A percentile compares a stretch with the other conserved stretches of the same genome.
Conservation (phyloP, 1,140 invertebrate genomes). For the Bombus superbus region DNA sequence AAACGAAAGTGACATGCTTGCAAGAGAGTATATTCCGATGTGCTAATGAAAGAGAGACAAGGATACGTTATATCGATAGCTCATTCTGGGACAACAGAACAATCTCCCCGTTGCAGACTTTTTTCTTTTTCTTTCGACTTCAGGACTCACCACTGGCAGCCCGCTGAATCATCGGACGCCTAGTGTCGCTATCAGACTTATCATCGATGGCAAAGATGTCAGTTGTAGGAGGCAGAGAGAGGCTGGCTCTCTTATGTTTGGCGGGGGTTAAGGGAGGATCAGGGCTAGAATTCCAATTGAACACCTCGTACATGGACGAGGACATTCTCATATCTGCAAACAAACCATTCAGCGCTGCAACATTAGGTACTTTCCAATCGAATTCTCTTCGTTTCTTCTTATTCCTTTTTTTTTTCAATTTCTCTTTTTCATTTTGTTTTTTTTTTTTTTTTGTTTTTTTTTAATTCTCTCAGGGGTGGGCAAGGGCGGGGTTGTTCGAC, state of each 20-base stretch:
- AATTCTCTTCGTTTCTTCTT: conserved; percentile 6
- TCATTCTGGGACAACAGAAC: conserved; percentile 65
- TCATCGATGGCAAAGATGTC: conserved; percentile 83
- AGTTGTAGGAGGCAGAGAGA: conserved; percentile 81
- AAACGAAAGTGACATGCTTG: conserved; percentile 52
- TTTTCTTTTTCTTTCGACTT: conserved; percentile 32
- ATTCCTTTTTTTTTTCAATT: neutral
- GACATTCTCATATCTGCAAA: conserved; percentile 88
- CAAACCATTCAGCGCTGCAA: conserved; percentile 73
- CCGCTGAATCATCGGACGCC: conserved; percentile 79
- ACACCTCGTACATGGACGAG: conserved; percentile 90
- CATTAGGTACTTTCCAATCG: conserved; percentile 49
- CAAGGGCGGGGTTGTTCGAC: neutral
- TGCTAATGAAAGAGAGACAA: conserved; percentile 44
- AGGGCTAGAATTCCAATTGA: conserved; percentile 86
- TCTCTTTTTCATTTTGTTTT: neutral
- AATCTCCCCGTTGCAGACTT: conserved; percentile 68
- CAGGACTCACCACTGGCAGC: conserved; percentile 80
- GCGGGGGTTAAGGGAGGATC: conserved; percentile 81
- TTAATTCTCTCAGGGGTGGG: neutral
- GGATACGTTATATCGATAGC: conserved; percentile 53
- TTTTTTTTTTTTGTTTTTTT: neutral
- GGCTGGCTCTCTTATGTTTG: conserved; percentile 82
- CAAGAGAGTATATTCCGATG: conserved; percentile 40
- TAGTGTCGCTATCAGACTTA: conserved; percentile 81